Evolutionary conservation across 2,888 invertebrate species (phyloP), one percentile per base, ranked within the genome.

Genomic region (Lacanobia oleracea): DNA sequence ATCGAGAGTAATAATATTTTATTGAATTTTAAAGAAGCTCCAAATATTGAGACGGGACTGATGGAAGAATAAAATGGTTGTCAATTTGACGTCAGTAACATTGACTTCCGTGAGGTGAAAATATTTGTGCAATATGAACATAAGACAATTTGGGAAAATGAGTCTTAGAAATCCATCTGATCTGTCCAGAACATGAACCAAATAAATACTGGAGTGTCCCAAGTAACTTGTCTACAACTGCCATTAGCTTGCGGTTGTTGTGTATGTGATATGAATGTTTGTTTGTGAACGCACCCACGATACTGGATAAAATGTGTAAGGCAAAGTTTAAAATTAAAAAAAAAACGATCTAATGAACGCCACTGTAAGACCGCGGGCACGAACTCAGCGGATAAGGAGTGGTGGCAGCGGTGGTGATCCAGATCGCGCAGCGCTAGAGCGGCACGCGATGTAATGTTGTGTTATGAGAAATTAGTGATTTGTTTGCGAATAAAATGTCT

Each of bases 21-120:
- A 72, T 82, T 72, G 59, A 69, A 77, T 77, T 77, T 81, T 66
- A 67, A 77, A 79, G 60, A 43, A 68, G 60, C 60, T 72, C 23
- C 59, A 56, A 67, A 72, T 62, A 64, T 65, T 61, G 43, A 62
- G 27, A 37, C n/a, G 27, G 8, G 8, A 21, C 37, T 45, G 70
- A 62, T 77, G 27, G 37, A 57, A 45, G 43, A 59, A 67, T 63
- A 21, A 77, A 77, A 60, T 70, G n/a, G 8, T 48, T 43, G n/a
- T 53, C n/a, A 50, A 50, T 5, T 60, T 56, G 40, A 33, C 59
- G 23, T 23, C 43, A 53, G 2, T 14, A 14, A 40, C 18, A 27
- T 51, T 37, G 67, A 27, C 14, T 21, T 16, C 27, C 5, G n/a
- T 6, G 74, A 45, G 45, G n/a, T n/a, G 23, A 45, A 23, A 64